Evolutionary conservation across 2,797 vertebrate species (phyloP).

Genomic region (Rhynchotus rufescens): DNA sequence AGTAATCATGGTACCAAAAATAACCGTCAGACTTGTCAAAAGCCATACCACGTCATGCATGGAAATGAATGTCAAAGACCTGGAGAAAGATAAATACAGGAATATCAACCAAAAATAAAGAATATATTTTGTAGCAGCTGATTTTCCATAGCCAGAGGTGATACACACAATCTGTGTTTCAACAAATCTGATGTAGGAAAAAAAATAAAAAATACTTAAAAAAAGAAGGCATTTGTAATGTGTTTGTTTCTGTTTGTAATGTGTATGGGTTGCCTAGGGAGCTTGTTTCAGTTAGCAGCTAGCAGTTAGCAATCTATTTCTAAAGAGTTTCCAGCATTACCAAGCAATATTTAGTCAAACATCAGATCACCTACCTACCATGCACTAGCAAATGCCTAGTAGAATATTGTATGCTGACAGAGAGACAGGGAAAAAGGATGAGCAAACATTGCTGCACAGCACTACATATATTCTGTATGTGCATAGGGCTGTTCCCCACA

Average conservation of each 20-base stretch:
- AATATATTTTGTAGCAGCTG: rapidly evolving
- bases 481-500: not conserved
- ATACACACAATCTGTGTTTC: not conserved
- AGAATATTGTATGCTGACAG: not conserved
- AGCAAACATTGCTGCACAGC: not conserved
- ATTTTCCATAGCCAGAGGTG: not conserved
- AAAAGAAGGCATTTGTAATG: not conserved
- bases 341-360: not conserved
- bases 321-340: not conserved
- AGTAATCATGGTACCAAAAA: not conserved
- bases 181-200: not conserved
- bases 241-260: not conserved
- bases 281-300: not conserved
- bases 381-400: rapidly evolving
- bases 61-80: not conserved
- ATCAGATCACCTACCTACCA: not conserved
- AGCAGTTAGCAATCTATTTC: not conserved
- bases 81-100: not conserved
- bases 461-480: not conserved
- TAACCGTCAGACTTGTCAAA: not conserved
- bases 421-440: not conserved
- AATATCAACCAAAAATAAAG: not conserved
- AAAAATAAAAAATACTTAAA: not conserved
- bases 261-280: not conserved
- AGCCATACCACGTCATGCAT: not conserved